Evolutionary conservation across 2,113 vertebrate genomes (phyloP).

Genomic region (Xenopus borealis): DNA sequence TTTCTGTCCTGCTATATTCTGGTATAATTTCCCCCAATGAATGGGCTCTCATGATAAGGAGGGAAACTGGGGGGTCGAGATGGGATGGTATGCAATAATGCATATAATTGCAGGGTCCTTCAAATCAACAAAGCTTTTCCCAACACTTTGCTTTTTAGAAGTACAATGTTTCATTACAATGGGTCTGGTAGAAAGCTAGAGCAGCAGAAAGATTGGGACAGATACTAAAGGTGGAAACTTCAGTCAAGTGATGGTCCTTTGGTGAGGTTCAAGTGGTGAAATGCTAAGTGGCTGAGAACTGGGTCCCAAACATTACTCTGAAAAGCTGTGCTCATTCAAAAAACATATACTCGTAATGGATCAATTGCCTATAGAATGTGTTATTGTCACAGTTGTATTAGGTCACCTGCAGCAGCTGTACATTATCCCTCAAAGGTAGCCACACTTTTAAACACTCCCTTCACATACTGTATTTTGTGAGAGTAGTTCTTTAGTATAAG

Average conservation of each 20-base stretch:
- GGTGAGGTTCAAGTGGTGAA: conserved; percentile 66
- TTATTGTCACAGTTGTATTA: conserved; percentile 69
- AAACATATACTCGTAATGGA: conserved; percentile 62
- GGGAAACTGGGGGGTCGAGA: conserved; percentile 56
- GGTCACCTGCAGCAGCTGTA: conserved; percentile 70
- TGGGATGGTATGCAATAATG: conserved; percentile 70
- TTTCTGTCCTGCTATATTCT: conserved; percentile 61
- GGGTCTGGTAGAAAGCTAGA: conserved; percentile 65
- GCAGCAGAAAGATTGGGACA: conserved; percentile 62
- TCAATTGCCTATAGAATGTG: conserved; percentile 68
- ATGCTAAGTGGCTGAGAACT: conserved; percentile 70
- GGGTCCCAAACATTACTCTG: conserved; percentile 64
- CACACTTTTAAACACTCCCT: conserved; percentile 57
- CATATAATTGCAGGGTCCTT: conserved; percentile 65
- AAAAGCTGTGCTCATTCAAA: conserved; percentile 64
- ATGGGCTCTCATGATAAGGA: conserved; percentile 69
- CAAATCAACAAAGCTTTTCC: conserved; percentile 56
- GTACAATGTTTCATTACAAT: conserved; percentile 63
- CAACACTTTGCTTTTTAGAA: conserved; percentile 62
- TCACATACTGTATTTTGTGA: conserved; percentile 37
- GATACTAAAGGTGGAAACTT: conserved; percentile 63
- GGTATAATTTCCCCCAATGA: conserved; percentile 72
- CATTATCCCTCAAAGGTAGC: conserved; percentile 61
- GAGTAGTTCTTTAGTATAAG: too few species aligned
- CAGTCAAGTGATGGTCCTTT: conserved; percentile 68